These are phyloP conservation scores for Choristoneura rosaceana DNA, from an alignment of 2,888 invertebrate species.

Conservation along the genomic window DNA sequence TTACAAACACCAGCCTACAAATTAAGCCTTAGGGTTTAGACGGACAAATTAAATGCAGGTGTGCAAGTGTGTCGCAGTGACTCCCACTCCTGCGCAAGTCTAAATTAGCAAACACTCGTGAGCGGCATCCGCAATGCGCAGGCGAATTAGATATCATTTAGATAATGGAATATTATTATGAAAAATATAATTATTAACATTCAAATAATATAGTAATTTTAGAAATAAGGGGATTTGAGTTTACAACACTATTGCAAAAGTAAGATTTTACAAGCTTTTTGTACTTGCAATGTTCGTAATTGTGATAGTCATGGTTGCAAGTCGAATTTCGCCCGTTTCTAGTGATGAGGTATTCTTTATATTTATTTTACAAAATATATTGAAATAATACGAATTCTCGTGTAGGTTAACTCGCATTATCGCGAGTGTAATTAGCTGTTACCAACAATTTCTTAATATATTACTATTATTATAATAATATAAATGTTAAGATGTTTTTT, in stretches of 20 bases:
- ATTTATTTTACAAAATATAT: too few relatives aligned
- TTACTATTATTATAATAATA: too few relatives aligned
- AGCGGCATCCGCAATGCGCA: constrained; percentile 30
- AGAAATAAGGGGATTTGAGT: neutral
- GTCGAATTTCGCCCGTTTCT: too few relatives aligned
- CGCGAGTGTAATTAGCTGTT: too few relatives aligned
- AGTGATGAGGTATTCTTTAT: too few relatives aligned
- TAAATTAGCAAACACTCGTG: constrained; percentile 34
- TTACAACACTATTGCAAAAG: neutral
- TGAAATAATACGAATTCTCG: too few relatives aligned
- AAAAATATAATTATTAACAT: constrained; percentile 1
- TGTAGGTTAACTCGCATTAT: too few relatives aligned
- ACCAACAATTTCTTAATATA: too few relatives aligned
- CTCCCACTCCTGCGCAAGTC: constrained; percentile 31
- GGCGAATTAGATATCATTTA: constrained; percentile 26
- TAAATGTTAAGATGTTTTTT: too few relatives aligned
- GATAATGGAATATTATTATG: constrained; percentile 11
- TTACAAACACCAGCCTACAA: neutral
- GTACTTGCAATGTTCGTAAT: too few relatives aligned
- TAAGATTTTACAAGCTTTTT: neutral
- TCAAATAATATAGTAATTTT: neutral
- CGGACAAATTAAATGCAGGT: constrained; percentile 14
- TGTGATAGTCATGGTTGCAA: too few relatives aligned
- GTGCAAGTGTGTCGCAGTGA: constrained; percentile 14
- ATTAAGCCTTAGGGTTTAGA: neutral